These are phyloP conservation scores for Ceuthmochares aereus DNA, from an alignment of 2,113 vertebrate genomes.

Conservation along the genomic window DNA sequence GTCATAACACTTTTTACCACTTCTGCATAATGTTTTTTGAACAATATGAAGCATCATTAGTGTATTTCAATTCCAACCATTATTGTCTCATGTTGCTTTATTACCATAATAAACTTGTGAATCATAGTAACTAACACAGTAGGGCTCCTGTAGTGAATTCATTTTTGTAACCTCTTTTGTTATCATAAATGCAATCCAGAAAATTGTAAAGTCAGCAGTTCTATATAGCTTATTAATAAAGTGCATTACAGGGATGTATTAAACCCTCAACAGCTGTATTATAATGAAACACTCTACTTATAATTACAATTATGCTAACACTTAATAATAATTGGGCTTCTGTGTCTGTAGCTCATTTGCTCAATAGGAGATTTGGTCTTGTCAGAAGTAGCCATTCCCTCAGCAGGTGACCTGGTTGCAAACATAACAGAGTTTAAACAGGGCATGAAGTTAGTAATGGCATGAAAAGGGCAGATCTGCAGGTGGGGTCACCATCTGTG, in stretches of 20 bases:
- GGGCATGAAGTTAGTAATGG: constrained; percentile 41
- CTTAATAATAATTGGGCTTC: constrained; percentile 80
- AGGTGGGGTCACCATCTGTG: constrained; percentile 61
- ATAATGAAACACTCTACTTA: constrained; percentile 77
- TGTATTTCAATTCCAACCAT: constrained; percentile 56
- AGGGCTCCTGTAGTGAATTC: constrained; percentile 70
- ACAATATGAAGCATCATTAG: constrained; percentile 66
- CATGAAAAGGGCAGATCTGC: constrained; percentile 53
- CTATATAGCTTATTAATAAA: constrained; percentile 76
- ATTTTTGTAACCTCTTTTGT: constrained; percentile 81
- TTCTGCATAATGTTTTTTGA: constrained; percentile 69
- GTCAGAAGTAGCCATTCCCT: constrained; percentile 66
- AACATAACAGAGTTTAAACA: constrained; percentile 61
- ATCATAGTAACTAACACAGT: constrained; percentile 76
- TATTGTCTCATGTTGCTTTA: constrained; percentile 79
- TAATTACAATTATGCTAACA: constrained; percentile 81
- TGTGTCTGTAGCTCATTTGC: constrained; percentile 70
- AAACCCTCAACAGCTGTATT: constrained; percentile 78
- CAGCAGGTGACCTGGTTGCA: constrained; percentile 69
- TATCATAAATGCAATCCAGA: constrained; percentile 75
- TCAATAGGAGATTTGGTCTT: constrained; percentile 68
- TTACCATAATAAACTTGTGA: constrained; percentile 81
- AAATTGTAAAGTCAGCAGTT: constrained; percentile 81
- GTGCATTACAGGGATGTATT: constrained; percentile 70
- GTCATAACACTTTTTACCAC: constrained; percentile 57